Conservation (phyloP, 2,113 vertebrate genomes). For the Lampris megalopsis region DNA sequence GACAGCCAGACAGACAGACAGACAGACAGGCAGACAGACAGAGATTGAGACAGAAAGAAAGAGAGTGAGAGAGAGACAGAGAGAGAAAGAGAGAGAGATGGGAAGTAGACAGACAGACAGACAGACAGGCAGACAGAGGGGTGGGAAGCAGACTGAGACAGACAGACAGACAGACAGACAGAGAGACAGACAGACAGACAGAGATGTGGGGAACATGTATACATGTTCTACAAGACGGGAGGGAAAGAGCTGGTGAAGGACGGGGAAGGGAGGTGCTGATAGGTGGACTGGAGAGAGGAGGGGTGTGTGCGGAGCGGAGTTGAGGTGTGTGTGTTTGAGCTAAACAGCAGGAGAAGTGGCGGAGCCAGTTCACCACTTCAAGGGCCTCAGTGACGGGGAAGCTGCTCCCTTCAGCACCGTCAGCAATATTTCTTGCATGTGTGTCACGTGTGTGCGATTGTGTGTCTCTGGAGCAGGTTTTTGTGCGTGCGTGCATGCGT, state of each 20-base stretch:
- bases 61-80: background rate
- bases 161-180: background rate
- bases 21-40: too few species aligned
- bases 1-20: too few species aligned
- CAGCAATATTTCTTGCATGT: slow-evolving; percentile 67
- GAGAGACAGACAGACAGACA: background rate
- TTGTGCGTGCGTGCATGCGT: background rate
- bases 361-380: slow-evolving; percentile 77
- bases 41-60: too few species aligned
- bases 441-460: background rate
- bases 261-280: slow-evolving; percentile 47
- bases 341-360: slow-evolving; percentile 68
- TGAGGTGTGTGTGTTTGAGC: slow-evolving; percentile 57
- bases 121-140: too few species aligned
- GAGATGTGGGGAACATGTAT: background rate
- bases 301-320: slow-evolving; percentile 20
- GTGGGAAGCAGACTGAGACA: slow-evolving; percentile 1
- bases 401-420: slow-evolving; percentile 68
- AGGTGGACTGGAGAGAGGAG: slow-evolving; percentile 9
- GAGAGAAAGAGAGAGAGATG: background rate
- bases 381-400: slow-evolving; percentile 75
- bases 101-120: background rate
- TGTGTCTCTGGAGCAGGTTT: too few species aligned
- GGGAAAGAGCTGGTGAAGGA: slow-evolving; percentile 57
- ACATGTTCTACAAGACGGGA: background rate